Evolutionary conservation across 2,113 vertebrate genomes (phyloP).

Genomic region (Corvus cornix): DNA sequence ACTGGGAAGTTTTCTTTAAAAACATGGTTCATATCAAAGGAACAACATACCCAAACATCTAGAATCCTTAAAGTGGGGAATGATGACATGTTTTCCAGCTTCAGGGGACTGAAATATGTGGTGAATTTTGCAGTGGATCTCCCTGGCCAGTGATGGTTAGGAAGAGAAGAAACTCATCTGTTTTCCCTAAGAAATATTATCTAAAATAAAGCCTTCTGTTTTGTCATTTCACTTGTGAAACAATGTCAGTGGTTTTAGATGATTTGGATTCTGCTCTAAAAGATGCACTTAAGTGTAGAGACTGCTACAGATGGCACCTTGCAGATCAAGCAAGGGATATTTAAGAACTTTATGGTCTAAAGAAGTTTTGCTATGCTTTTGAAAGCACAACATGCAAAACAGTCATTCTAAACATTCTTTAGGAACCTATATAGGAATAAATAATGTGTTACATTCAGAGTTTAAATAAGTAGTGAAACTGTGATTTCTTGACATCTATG

Average conservation of each 20-base stretch:
- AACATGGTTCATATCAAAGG: neutral
- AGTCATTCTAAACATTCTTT: neutral
- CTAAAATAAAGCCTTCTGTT: neutral
- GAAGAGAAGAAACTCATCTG: neutral
- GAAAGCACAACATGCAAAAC: neutral
- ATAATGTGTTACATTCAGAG: neutral
- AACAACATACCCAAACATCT: neutral
- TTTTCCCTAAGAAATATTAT: neutral
- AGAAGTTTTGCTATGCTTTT: slow-evolving; percentile 4
- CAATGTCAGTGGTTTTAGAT: neutral
- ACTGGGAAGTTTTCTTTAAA: neutral
- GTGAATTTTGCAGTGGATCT: neutral
- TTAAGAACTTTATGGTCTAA: neutral
- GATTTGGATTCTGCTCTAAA: neutral
- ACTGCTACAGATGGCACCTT: neutral
- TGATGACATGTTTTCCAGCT: neutral
- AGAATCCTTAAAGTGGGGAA: neutral
- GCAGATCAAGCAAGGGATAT: neutral
- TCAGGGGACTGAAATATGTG: neutral
- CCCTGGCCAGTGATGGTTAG: neutral
- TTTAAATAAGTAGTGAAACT: neutral
- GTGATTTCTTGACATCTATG: neutral
- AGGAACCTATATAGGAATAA: neutral
- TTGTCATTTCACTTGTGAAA: neutral
- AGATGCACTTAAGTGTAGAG: neutral